Base-by-base conservation (phyloP, 2,113 vertebrate species). In the Candoia aspera region DNA sequence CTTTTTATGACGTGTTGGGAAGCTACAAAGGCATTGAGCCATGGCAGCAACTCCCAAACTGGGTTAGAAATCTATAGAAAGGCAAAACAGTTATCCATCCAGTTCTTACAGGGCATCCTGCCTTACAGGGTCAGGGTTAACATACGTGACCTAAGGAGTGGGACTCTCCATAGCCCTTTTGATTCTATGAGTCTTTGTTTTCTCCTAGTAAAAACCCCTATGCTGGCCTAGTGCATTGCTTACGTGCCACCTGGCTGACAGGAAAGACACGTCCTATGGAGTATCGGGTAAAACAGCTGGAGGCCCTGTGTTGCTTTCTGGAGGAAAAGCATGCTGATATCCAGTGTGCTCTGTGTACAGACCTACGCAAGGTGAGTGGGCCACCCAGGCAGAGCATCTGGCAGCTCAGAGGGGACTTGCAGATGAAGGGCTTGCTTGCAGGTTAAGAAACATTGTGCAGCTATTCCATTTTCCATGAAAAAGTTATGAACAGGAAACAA, bases 341-440 rank as follows among this genome's bases (percentile, higher is more conserved):
- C 73, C 3, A 97, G 15, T 88, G 97, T 0, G 97, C 97, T 0
- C 89, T 98, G 93, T 96, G 97, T 58, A 95, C 97, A 94, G 98
- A 99, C 89, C 95, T 98, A 0, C 91, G 46, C 33, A 99, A 98
- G 98, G 98, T 99, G 93, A 92, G 58, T 26, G 68, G 26, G 53
- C 68, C 19, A 17, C 84, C 37, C 54, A 88, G 23, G 12, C 24
- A 24, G 13, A 73, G 49, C 23, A 68, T 54, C 59, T 86, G 19
- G 64, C 29, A 60, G 11, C n/a, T 37, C 49, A 73, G 6, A 2
- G 86, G 49, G 4, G 10, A 42, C 33, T 37, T 79, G 73, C 17
- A 79, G 33, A 79, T 21, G 33, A 79, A 79, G 33, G 2, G 6
- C 33, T 37, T 79, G 73, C 68, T 79, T 79, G 17, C 73, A 17